Evolutionary conservation across 1,140 invertebrate species (phyloP).

Genomic region (Pogonognathellus flavescens): DNA sequence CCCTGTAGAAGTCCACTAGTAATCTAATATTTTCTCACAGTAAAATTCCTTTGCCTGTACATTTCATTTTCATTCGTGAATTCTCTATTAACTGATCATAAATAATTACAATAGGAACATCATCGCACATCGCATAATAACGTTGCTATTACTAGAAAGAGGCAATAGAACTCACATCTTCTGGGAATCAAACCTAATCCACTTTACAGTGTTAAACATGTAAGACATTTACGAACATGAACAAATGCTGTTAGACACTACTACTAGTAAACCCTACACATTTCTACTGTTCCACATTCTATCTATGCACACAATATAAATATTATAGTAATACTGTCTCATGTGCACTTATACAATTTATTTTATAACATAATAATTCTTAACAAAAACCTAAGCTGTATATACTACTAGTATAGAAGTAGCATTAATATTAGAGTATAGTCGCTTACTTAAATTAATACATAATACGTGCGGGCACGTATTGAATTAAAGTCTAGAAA

Average conservation of each 20-base stretch:
- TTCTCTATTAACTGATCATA: not conserved
- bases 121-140: not conserved
- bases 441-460: no score
- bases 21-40: constrained; percentile 4
- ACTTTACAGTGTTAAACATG: constrained; percentile 12
- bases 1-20: not conserved
- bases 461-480: no score
- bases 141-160: not conserved
- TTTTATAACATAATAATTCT: no score
- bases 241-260: not conserved
- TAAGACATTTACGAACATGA: not conserved
- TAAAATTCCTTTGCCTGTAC: constrained; percentile 1
- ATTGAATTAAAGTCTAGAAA: no score
- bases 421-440: no score
- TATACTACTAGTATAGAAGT: no score
- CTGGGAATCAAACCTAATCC: constrained; percentile 25
- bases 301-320: no score
- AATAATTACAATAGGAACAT: constrained; percentile 1
- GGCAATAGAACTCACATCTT: not conserved
- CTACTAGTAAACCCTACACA: no score
- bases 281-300: no score
- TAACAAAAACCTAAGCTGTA: no score
- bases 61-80: constrained; percentile 20
- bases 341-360: no score
- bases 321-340: no score